Evolutionary conservation across 1,140 invertebrate genomes (phyloP), one percentile per base, ranked within the genome.

Genomic region (Pseudomyrmex cubaensis): DNA sequence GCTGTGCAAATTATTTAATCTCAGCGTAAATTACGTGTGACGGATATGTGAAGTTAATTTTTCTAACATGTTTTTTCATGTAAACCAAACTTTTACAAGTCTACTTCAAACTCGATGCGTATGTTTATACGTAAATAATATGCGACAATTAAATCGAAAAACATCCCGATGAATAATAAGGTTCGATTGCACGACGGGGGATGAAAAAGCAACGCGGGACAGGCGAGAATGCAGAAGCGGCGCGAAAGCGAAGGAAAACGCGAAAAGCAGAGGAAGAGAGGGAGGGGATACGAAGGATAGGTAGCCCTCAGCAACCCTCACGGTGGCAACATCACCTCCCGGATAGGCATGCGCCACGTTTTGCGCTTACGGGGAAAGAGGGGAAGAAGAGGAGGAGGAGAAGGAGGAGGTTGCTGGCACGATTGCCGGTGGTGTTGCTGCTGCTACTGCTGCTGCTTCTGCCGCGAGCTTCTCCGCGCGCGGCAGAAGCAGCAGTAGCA

Each of bases 271-370:
- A 50, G 66, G 52, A 22, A 20, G 50, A 56, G 46, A 12, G 50
- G 10, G 50, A 52, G 10, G 13, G 50, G 1, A 13, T 10, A 52
- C 50, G 50, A 52, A 72, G 46, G 54, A 25, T 35, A 72, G 66
- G 46, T 59, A 46, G 35, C 35, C 54, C 64, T 64, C 76, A 61
- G 22, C 76, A 80, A 80, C 76, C 54, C 66, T 66, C 70, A 54
- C 46, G 77, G 56, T 76, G 50, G 72, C 70, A 69, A 72, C 66
- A 35, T 35, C 69, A 80, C 73, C 87, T 85, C 73, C 57, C 61
- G 63, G 25, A 48, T 57, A 63, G 61, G 73, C 76, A 87, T 89
- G 85, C 78, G 87, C 74, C 35, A 35, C 35, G 35, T 35, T 35
- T 35, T 35, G 35, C 35, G 35, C 35, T 35, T 35, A 35, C 7